Evolutionary conservation across 2,797 vertebrate species (phyloP).

Genomic region (Coracias cyanogaster): DNA sequence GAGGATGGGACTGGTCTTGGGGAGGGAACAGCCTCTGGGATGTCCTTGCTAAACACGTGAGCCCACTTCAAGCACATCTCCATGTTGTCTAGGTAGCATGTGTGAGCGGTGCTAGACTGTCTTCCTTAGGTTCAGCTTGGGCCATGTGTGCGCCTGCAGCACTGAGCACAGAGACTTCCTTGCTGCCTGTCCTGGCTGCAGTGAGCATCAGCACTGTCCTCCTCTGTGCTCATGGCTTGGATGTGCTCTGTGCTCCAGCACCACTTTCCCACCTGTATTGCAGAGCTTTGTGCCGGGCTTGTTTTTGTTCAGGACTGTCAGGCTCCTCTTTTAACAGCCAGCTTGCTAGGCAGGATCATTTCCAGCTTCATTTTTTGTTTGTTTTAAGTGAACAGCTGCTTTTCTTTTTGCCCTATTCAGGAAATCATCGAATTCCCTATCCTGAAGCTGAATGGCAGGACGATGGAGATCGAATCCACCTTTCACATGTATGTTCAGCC

Average conservation of each 20-base stretch:
- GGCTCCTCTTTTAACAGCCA: background rate
- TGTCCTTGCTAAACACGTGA: background rate
- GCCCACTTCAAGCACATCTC: accelerated
- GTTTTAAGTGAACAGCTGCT: conserved; percentile 55
- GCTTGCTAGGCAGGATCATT: background rate
- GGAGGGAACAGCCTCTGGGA: background rate
- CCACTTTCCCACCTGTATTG: background rate
- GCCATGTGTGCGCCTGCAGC: background rate
- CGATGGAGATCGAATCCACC: conserved; percentile 87
- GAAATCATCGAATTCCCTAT: conserved; percentile 89
- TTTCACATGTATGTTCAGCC: conserved; percentile 89
- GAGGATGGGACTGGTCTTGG: background rate
- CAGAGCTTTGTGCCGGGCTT: background rate
- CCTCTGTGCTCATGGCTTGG: accelerated
- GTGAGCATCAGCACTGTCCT: background rate
- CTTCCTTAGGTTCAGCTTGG: background rate
- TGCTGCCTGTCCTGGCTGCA: accelerated
- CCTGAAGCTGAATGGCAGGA: conserved; percentile 86
- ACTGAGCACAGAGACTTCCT: background rate
- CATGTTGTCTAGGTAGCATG: accelerated
- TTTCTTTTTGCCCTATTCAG: conserved; percentile 69
- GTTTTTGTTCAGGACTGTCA: background rate
- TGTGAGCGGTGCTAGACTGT: background rate
- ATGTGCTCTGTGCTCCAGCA: background rate
- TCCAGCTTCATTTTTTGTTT: background rate